Percentiles rank a stretch among this genome's conserved stretches.
These are phyloP conservation scores for Spheniscus humboldti DNA, from an alignment of 2,797 vertebrate species.

Conservation along the genomic window DNA sequence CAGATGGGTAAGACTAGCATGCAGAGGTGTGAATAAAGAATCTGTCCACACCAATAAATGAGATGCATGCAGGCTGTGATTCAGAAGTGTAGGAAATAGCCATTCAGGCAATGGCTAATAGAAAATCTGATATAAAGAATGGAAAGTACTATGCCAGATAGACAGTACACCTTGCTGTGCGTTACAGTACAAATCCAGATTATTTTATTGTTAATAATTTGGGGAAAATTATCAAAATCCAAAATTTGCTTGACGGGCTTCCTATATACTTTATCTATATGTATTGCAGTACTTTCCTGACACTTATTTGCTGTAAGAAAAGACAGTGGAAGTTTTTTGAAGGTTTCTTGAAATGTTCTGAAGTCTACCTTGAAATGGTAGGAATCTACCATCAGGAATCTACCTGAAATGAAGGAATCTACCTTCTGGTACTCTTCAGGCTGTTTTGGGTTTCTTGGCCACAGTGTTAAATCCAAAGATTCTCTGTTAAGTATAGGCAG, in stretches of 20 bases:
- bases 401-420: too few relatives aligned
- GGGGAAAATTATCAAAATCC: not conserved
- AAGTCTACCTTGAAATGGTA: not conserved
- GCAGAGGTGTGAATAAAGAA: not conserved
- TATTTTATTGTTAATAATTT: not conserved
- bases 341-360: not conserved
- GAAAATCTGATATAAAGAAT: not conserved
- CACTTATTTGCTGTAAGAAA: not conserved
- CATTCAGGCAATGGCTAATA: not conserved
- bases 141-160: not conserved
- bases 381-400: too few relatives aligned
- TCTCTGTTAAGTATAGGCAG: not conserved
- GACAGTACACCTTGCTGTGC: not conserved
- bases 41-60: too few relatives aligned
- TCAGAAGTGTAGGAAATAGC: not conserved
- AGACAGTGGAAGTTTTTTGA: not conserved
- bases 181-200: not conserved
- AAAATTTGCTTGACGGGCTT: not conserved
- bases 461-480: not conserved
- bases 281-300: not conserved
- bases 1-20: not conserved
- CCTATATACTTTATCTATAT: not conserved
- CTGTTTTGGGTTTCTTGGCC: not conserved
- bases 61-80: not conserved
- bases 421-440: not conserved